phyloP scores from a whole-genome alignment of 2,113 vertebrate species.

The Cariama cristata region DNA sequence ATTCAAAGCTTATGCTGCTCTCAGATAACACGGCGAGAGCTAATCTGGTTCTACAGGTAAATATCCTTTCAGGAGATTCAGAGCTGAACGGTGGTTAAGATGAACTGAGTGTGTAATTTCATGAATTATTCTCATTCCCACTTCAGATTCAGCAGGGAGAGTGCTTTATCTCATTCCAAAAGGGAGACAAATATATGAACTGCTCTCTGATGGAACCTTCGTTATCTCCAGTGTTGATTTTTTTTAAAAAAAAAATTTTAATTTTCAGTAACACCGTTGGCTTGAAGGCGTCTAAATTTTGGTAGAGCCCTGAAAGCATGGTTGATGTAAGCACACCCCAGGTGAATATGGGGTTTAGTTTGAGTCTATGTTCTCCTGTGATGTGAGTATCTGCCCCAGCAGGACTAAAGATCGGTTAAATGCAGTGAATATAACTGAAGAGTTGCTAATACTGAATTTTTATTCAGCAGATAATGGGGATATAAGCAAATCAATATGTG shows the following conservation, averaged over 20 bases:
- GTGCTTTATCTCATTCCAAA: not conserved
- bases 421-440: not conserved
- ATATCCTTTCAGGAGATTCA: not conserved
- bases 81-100: not conserved
- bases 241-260: not conserved
- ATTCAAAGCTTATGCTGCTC: slow-evolving; percentile 32
- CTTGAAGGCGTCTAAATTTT: not conserved
- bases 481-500: not conserved
- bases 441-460: not conserved
- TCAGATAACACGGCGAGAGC: slow-evolving; percentile 33
- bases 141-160: not conserved
- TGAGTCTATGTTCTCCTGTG: not conserved
- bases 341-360: not conserved
- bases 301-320: not conserved
- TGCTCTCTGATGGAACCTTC: not conserved
- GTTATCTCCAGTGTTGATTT: not conserved
- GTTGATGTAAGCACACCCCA: not conserved
- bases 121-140: not conserved
- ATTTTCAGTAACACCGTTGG: not conserved
- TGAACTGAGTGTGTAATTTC: slow-evolving; percentile 1
- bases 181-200: not conserved
- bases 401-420: not conserved
- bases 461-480: not conserved
- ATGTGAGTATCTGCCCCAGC: not conserved
- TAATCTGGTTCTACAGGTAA: slow-evolving; percentile 39